Evolutionary conservation across 2,113 vertebrate species (phyloP), one percentile per base, ranked within the genome.

Genomic region (Typhlomys cinereus): DNA sequence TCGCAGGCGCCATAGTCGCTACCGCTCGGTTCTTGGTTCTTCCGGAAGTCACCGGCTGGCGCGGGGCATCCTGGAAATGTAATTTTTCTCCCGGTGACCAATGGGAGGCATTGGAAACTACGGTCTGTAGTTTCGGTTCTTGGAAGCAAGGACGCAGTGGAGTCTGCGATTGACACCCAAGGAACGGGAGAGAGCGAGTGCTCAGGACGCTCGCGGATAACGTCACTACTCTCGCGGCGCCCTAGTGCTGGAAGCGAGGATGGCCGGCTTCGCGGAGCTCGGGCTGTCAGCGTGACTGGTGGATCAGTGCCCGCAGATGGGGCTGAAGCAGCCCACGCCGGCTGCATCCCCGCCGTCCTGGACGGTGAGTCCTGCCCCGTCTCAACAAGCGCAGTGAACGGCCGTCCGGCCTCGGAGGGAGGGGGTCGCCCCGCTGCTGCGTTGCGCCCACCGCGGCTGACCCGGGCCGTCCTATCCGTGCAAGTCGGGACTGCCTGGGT

Each of bases 401-500:
- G n/a, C n/a, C n/a, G n/a, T n/a, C n/a, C n/a, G n/a, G n/a, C n/a
- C n/a, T n/a, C n/a, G n/a, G n/a, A n/a, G n/a, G n/a, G n/a, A n/a
- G n/a, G n/a, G n/a, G n/a, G n/a, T n/a, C n/a, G n/a, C n/a, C n/a
- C n/a, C n/a, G n/a, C n/a, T n/a, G n/a, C n/a, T n/a, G n/a, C n/a
- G n/a, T n/a, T n/a, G n/a, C n/a, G n/a, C n/a, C n/a, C n/a, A n/a
- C n/a, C n/a, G n/a, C n/a, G n/a, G n/a, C n/a, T n/a, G n/a, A n/a
- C n/a, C n/a, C n/a, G n/a, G n/a, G n/a, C n/a, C n/a, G n/a, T n/a
- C n/a, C 34, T 11, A 4, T 85, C 57, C 48, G 0, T 14, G 0
- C 86, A 99, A 99, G 99, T 82, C 98, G 98, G 1, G 99, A 99
- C 96, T 99, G 99, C 94, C 92, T 99, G 98, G 99, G 98, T 75